phyloP scores from a whole-genome alignment of 2,113 vertebrate genomes.

The Microcebus ravelobensis region DNA sequence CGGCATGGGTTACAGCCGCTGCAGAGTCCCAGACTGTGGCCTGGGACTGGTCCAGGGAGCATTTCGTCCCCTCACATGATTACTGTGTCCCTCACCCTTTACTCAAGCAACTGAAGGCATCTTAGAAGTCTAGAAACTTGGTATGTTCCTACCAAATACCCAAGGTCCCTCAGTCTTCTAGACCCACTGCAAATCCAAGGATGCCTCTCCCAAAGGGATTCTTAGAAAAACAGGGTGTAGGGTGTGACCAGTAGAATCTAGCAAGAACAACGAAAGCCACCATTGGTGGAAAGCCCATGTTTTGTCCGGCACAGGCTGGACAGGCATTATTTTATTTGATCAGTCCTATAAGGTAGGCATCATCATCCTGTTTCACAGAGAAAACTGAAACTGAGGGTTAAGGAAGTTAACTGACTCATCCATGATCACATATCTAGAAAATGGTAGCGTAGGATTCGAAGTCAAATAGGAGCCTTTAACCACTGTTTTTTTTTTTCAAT shows the following conservation, averaged over 20 bases:
- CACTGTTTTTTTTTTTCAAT: background rate
- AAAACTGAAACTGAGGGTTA: background rate
- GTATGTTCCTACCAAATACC: background rate
- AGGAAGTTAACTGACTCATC: background rate
- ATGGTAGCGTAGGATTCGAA: background rate
- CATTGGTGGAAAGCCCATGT: fast-evolving
- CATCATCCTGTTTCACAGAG: background rate
- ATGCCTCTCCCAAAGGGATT: background rate
- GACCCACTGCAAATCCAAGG: background rate
- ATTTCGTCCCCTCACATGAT: background rate
- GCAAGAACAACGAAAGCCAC: fast-evolving
- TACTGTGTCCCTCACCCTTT: background rate
- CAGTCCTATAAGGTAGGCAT: background rate
- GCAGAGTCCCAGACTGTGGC: background rate
- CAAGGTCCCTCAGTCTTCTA: background rate
- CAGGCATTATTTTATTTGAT: background rate
- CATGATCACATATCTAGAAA: background rate
- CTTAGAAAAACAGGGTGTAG: background rate
- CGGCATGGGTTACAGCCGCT: background rate
- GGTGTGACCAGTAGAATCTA: background rate
- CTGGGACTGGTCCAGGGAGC: background rate
- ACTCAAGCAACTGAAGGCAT: background rate
- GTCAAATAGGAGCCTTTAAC: background rate
- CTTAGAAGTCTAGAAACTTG: background rate
- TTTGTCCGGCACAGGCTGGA: background rate